A percentile compares a stretch with the other conserved stretches of the same genome.
Conservation (phyloP, 2,113 vertebrate genomes). For the Hyperopisus bebe region DNA sequence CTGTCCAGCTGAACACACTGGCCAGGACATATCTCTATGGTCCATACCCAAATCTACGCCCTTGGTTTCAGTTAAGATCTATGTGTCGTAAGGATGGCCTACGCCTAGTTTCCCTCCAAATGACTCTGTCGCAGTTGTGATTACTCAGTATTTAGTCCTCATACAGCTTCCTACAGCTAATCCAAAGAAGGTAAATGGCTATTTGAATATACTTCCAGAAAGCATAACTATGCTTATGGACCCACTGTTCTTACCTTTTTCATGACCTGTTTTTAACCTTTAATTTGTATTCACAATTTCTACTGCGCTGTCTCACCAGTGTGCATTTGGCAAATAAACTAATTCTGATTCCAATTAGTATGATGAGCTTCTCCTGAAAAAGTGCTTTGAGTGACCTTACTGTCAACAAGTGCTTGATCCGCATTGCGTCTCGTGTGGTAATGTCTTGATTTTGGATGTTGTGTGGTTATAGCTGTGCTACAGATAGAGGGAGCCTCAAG, state of each 20-base stretch:
- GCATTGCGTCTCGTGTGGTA: background rate
- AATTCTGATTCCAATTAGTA: background rate
- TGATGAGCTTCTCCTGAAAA: background rate
- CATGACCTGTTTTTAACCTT: background rate
- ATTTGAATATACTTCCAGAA: background rate
- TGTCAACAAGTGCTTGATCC: background rate
- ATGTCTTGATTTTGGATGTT: background rate
- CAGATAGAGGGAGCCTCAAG: background rate
- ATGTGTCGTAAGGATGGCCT: background rate
- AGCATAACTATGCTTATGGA: background rate
- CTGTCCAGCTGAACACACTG: background rate
- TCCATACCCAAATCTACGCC: background rate
- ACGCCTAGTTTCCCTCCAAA: background rate
- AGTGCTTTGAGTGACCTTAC: background rate
- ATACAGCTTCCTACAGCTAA: background rate
- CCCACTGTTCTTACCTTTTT: background rate
- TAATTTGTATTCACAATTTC: background rate
- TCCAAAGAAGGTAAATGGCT: background rate
- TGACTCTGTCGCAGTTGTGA: background rate
- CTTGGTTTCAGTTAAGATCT: background rate
- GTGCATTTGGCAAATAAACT: background rate
- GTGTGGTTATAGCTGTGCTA: background rate
- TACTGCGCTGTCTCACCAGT: background rate
- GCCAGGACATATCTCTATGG: background rate
- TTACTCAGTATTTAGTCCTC: background rate